These are phyloP conservation scores for Brachionus plicatilis DNA, from an alignment of 1,140 invertebrate genomes.

Conservation along the genomic window DNA sequence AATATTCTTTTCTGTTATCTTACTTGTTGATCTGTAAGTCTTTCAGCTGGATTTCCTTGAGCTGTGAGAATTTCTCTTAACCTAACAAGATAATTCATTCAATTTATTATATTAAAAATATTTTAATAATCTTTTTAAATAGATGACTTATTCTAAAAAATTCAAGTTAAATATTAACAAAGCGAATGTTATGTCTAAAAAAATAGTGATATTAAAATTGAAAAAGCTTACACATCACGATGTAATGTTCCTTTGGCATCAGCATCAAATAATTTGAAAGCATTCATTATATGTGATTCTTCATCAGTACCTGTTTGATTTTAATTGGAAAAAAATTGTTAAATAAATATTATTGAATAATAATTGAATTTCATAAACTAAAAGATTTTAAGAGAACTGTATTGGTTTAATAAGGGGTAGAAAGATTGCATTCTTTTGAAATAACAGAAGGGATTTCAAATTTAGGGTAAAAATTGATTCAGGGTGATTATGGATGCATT, in stretches of 20 bases:
- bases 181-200: conserved; percentile 60
- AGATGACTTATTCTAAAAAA: conserved; percentile 52
- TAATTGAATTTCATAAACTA: no score
- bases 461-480: not conserved
- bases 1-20: not conserved
- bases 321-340: not conserved
- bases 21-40: conserved; percentile 33
- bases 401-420: no score
- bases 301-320: conserved; percentile 66
- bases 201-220: not conserved
- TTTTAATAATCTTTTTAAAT: not conserved
- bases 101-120: no score
- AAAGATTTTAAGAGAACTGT: no score
- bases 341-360: no score
- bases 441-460: no score
- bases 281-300: conserved; percentile 84
- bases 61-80: conserved; percentile 37
- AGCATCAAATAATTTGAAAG: conserved; percentile 86
- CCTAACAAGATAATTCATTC: not conserved
- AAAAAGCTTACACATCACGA: conserved; percentile 23
- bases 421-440: no score
- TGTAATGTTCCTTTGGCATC: conserved; percentile 54
- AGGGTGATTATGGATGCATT: not conserved
- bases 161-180: no score
- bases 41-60: conserved; percentile 5